Evolutionary conservation across 1,140 invertebrate genomes (phyloP).

Genomic region (Lordiphosa collinella): DNA sequence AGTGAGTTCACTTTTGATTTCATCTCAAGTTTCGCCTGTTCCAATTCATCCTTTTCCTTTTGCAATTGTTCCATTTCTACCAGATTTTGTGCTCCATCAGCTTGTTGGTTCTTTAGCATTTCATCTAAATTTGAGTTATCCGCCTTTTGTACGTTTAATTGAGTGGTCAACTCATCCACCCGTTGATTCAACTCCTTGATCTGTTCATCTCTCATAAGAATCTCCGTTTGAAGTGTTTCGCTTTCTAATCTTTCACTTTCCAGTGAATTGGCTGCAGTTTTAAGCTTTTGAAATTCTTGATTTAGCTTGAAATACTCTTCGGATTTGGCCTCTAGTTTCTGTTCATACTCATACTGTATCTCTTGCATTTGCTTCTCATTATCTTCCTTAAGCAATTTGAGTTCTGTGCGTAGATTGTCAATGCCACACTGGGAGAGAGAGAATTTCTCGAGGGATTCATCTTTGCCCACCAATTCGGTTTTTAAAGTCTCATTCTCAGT

Average conservation of each 20-base stretch:
- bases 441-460: constrained; percentile 70
- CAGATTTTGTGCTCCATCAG: constrained; percentile 11
- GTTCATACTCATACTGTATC: constrained; percentile 19
- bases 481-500: constrained; percentile 61
- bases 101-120: constrained; percentile 49
- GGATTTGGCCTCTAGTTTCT: constrained; percentile 43
- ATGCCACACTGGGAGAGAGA: constrained; percentile 65
- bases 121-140: constrained; percentile 76
- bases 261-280: constrained; percentile 29
- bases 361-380: constrained; percentile 57
- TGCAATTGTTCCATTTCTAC: constrained; percentile 14
- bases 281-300: constrained; percentile 42
- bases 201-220: constrained; percentile 54
- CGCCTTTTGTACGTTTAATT: constrained; percentile 75
- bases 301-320: constrained; percentile 19
- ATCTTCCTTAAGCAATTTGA: constrained; percentile 65
- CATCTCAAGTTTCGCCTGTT: too few species aligned
- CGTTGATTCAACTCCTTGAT: constrained; percentile 51
- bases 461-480: constrained; percentile 55
- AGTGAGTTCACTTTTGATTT: constrained; percentile 44
- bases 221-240: constrained; percentile 56
- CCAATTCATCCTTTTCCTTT: constrained; percentile 10
- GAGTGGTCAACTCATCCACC: constrained; percentile 57
- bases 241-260: constrained; percentile 58
- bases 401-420: constrained; percentile 63